Evolutionary conservation across 1,140 invertebrate genomes (phyloP), one percentile per base, ranked within the genome.

Genomic region (Ips typographus): DNA sequence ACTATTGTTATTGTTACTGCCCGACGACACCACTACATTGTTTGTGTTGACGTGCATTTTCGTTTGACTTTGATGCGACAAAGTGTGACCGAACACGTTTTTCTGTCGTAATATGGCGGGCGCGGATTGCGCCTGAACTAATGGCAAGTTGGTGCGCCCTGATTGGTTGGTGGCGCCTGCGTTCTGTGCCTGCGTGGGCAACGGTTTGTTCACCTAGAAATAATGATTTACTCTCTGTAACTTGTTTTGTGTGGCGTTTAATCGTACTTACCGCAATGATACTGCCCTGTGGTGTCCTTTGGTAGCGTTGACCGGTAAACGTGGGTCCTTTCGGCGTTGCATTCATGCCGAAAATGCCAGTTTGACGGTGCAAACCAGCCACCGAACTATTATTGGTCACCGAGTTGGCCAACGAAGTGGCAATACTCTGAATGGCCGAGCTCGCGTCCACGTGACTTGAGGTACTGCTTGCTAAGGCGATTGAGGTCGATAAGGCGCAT

Each of bases 401-500:
- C 49, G 40, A 58, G 52, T 62, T 70, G 4, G 59, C 53, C 55
- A 72, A 63, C 37, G 71, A 57, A 56, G 58, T 71, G 36, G 61
- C 69, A 37, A 65, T 65, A 66, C 51, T 71, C 60, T 61, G 65
- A 4, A 63, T 59, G 7, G 55, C 58, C 40, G 22, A 22, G 22
- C 22, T 22, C 22, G 22, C 68, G 47, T n/a, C 36, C 37, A 57
- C 7, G 36, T 52, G 40, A 65, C 40, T 58, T 5, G n/a, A 8
- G 42, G 57, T 59, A 39, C 52, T 71, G 22, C 22, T 22, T 22
- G 22, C 22, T 63, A 63, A 60, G 56, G 53, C 47, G 65, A 68
- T 44, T 61, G 69, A 62, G 68, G 59, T 70, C 40, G 53, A 58
- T 75, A 76, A 76, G 75, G 75, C 75, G 75, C 75, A 75, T 77